phyloP scores from a whole-genome alignment of 2,113 vertebrate genomes.

The Naja naja region DNA sequence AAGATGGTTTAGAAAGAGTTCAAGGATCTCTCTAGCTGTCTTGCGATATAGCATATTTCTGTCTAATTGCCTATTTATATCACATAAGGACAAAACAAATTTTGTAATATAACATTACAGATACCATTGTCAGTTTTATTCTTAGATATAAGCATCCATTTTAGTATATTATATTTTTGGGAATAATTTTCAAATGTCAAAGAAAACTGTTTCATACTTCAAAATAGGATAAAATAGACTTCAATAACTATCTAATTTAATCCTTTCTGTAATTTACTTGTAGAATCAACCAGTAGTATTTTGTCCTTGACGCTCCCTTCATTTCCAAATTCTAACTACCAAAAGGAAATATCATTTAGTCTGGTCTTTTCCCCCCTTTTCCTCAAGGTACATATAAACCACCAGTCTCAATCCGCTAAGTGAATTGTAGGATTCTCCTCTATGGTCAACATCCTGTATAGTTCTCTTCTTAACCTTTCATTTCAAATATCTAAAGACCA shows the following conservation, averaged over 20 bases:
- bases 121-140: constrained; percentile 24
- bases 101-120: background rate
- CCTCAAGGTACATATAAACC: background rate
- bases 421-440: background rate
- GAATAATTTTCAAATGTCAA: background rate
- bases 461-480: background rate
- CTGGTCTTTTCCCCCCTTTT: background rate
- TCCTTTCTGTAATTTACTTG: background rate
- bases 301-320: background rate
- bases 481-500: background rate
- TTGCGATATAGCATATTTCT: constrained; percentile 26
- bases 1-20: constrained; percentile 66
- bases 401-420: background rate
- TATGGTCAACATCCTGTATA: background rate
- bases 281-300: background rate
- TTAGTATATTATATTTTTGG: background rate
- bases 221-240: background rate
- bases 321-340: background rate
- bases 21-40: constrained; percentile 63
- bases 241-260: background rate
- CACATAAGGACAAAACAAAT: constrained; percentile 30
- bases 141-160: constrained; percentile 23
- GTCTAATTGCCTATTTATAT: constrained; percentile 43
- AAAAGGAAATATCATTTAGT: background rate
- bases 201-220: background rate